Conservation (phyloP, 2,888 invertebrate genomes). For the Heliconius hortense region DNA sequence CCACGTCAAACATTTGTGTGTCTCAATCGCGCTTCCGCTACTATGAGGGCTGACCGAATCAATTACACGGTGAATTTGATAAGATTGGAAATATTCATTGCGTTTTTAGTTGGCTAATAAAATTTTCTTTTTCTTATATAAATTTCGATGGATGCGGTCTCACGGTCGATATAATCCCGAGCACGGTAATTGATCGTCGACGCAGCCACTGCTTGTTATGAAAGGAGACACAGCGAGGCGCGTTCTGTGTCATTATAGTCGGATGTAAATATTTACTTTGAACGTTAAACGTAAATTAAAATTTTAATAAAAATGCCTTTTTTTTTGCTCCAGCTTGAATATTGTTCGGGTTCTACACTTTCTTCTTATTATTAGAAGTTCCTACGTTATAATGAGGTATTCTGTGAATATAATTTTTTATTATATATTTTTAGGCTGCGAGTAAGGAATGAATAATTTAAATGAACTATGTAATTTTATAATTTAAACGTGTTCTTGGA, state of each 20-base stretch:
- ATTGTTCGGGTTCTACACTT: constrained; percentile 14
- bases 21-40: constrained; percentile 66
- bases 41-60: constrained; percentile 40
- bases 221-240: constrained; percentile 60
- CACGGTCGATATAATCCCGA: background rate
- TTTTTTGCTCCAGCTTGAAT: constrained; percentile 27
- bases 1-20: constrained; percentile 76
- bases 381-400: constrained; percentile 14
- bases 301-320: constrained; percentile 52
- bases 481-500: background rate
- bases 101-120: background rate
- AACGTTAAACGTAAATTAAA: constrained; percentile 61
- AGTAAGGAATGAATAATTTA: background rate
- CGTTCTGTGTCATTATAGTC: constrained; percentile 61
- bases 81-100: constrained; percentile 19
- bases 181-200: constrained; percentile 40
- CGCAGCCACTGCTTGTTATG: constrained; percentile 62
- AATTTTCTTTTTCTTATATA: background rate
- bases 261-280: constrained; percentile 62
- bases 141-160: constrained; percentile 45
- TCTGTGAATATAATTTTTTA: background rate
- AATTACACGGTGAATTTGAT: constrained; percentile 5
- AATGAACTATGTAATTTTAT: background rate
- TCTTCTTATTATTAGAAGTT: constrained; percentile 23
- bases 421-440: background rate